These are phyloP conservation scores for Potamarius usumacintae DNA, from an alignment of 2,113 vertebrate species.

Conservation along the genomic window DNA sequence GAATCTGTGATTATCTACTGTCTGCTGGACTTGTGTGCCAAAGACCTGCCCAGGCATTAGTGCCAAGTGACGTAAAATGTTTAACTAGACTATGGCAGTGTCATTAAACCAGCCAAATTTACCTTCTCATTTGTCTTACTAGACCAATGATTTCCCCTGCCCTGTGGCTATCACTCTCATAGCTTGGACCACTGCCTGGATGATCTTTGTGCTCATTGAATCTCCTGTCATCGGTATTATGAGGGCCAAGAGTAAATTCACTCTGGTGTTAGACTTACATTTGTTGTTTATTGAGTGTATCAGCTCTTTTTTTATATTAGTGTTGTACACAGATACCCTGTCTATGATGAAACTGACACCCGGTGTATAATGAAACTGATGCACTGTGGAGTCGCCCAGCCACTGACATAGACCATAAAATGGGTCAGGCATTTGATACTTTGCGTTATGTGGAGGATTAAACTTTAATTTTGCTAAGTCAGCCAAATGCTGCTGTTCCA, in stretches of 20 bases:
- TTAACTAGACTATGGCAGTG: not conserved
- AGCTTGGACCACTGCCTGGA: not conserved
- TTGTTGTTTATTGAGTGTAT: not conserved
- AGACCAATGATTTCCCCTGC: not conserved
- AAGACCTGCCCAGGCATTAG: not conserved
- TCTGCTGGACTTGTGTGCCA: not conserved
- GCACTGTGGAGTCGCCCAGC: not conserved
- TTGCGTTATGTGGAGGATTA: not conserved
- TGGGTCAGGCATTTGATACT: not conserved
- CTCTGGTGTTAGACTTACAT: not conserved
- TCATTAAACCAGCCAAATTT: not conserved
- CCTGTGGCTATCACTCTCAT: not conserved
- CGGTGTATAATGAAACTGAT: not conserved
- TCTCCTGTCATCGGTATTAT: not conserved
- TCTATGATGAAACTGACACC: too few species aligned
- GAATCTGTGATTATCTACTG: not conserved
- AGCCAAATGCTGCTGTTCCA: not conserved
- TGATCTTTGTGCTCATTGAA: not conserved
- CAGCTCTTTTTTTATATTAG: not conserved
- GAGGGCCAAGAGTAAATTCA: not conserved
- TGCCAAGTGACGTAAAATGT: not conserved
- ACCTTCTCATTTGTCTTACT: not conserved
- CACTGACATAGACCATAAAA: not conserved
- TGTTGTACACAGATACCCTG: not conserved
- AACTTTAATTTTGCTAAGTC: not conserved